Evolutionary conservation across 2,797 vertebrate genomes (phyloP), one percentile per base, ranked within the genome.

Genomic region (Coluber constrictor): DNA sequence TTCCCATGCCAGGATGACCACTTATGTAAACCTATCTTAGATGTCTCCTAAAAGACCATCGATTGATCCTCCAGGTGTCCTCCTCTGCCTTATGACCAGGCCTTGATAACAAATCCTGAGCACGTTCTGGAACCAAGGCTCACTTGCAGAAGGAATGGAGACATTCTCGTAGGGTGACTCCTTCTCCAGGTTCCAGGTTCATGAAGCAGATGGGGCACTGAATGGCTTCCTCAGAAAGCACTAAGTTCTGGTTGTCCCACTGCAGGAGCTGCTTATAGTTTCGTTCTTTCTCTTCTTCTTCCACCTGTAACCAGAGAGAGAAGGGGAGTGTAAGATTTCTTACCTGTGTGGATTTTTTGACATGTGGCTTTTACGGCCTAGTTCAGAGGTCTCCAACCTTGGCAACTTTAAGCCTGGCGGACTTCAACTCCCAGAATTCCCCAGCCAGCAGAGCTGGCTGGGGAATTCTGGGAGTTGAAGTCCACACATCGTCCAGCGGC

Each of bases 91-190:
- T 74, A 37, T 37, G 32, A 74, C 70, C 66, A 37, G 70, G 5
- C 3, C 66, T 37, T 18, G 66, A 37, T 9, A 37, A 37, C 16
- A 37, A 74, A 74, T 9, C 70, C 70, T 37, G 32, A 37, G 70
- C 32, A 10, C 7, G 0, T 37, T 74, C 43, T 47, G 74, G 37
- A 12, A 16, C 37, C 37, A 11, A 83, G 5, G 43, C 97, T 93
- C 95, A 99, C 98, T 97, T 98, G 98, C 98, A 99, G 97, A 99
- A 99, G 94, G 96, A 95, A 94, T 99, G 98, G 32, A 98, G 98
- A 95, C 98, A 99, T 95, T 99, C 98, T 55, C 98, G 96, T 86
- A 99, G 98, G 87, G 98, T 97, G 87, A 98, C 96, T 0, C 98
- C 98, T 91, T 98, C 97, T 88, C 97, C 98, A 32, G 98, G 97